Percentiles rank a stretch among this genome's conserved stretches.
Evolutionary conservation across 1,140 invertebrate species (phyloP).

Genomic region (Zaprionus tsacasi): DNA sequence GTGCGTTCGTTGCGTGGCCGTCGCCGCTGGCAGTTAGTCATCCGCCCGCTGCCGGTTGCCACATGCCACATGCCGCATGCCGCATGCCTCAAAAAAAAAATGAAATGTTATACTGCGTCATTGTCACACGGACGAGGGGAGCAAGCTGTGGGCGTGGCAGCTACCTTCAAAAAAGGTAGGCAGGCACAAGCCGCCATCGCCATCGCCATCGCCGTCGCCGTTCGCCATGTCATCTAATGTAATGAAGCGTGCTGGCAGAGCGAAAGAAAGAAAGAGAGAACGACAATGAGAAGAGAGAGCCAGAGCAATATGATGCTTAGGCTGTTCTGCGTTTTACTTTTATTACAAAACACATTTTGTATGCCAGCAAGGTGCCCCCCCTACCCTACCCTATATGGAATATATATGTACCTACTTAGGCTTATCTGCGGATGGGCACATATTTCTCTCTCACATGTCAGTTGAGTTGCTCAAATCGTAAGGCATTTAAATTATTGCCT

Average conservation of each 20-base stretch:
- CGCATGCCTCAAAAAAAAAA: slow-evolving; percentile 11
- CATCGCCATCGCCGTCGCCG: slow-evolving; percentile 15
- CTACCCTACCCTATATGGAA: not conserved
- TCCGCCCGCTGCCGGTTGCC: slow-evolving; percentile 16
- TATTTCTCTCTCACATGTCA: slow-evolving; percentile 39
- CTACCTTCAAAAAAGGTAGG: not conserved
- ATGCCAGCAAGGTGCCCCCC: slow-evolving; percentile 32
- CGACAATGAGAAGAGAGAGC: not conserved
- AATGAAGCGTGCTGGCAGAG: slow-evolving; percentile 40
- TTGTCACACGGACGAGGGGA: slow-evolving; percentile 35
- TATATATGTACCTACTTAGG: slow-evolving; percentile 3
- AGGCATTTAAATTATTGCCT: slow-evolving; percentile 48
- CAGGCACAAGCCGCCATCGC: slow-evolving; percentile 4
- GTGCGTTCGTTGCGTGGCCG: slow-evolving; percentile 44
- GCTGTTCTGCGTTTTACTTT: slow-evolving; percentile 41
- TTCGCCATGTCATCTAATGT: slow-evolving; percentile 56
- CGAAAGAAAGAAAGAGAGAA: slow-evolving; percentile 5
- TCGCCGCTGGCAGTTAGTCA: slow-evolving; percentile 54
- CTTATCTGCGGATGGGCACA: slow-evolving; percentile 12
- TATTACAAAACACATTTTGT: slow-evolving; percentile 43
- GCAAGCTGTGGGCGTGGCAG: slow-evolving; percentile 28
- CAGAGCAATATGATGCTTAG: slow-evolving; percentile 28
- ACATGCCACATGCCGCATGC: slow-evolving; percentile 14
- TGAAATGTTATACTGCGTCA: slow-evolving; percentile 52
- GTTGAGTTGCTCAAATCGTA: slow-evolving; percentile 35